Evolutionary conservation across 2,888 invertebrate genomes (phyloP), one percentile per base, ranked within the genome.

Genomic region (Mimachlamys varia): DNA sequence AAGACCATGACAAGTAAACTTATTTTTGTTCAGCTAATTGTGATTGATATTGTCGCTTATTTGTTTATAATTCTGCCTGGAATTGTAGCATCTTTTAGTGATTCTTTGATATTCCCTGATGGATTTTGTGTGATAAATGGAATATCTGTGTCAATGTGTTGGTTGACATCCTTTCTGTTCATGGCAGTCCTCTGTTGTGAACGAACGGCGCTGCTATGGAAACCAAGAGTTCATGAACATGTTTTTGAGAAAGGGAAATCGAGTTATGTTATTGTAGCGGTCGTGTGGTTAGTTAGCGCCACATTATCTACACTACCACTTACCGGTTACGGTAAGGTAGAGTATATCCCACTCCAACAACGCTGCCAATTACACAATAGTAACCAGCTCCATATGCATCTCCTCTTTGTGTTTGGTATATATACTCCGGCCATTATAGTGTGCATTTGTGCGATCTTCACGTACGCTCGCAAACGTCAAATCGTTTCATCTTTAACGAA

Each of bases 331-430:
- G 92, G 91, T 0, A 88, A 89, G 15, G 88, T 93, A 1, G 88
- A 90, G 76, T 93, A 93, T 55, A 92, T 92, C 19, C 92, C 92
- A 13, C 91, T 90, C 38, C 93, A 94, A 88, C 92, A 93, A 53
- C 92, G 93, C 1, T 93, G 94, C 55, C 55, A 93, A 12, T 88
- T 92, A 53, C 93, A 93, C 55, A 44, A 27, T 3, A 76, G 88
- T 38, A 89, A 89, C 22, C 90, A 90, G 13, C 44, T 89, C 0
- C 90, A 91, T 62, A 90, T 94, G 88, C 90, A 92, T 33, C 38
- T 93, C 5, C 89, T 92, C 55, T 93, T 93, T 58, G 13, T 92
- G 15, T 90, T 93, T 33, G 92, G 92, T 19, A 53, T 93, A 22
- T 92, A 91, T 62, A 27, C 91, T 27, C 92, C 94, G 7, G 88